Evolutionary conservation across 2,113 vertebrate genomes (phyloP), one percentile per base, ranked within the genome.

Genomic region (Lamprologus speciosus): DNA sequence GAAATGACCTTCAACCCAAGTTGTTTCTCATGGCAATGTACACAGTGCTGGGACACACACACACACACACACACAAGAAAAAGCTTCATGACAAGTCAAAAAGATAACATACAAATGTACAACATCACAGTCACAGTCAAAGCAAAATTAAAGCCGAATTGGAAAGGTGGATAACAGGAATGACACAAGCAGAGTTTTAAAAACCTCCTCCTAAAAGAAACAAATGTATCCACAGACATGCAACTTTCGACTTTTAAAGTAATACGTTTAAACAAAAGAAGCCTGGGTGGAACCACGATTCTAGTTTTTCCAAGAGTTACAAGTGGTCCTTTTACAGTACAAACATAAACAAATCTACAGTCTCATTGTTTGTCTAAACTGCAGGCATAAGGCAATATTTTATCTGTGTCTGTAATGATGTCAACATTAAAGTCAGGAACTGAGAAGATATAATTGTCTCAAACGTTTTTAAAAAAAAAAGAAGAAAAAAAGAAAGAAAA

Each of bases 21-120:
- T 8, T 28, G n/a, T 14, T 19, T 87, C 65, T 81, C 87, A 89
- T 93, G 57, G 81, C 84, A 85, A 55, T 85, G 35, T 21, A 12
- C 3, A 28, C 17, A 8, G 35, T 16, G 26, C 87, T 94, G 28
- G 47, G 70, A 40, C 37, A 42, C 40, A 42, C 40, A 42, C 40
- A 40, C 37, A 42, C 40, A 40, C 37, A 42, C 37, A 40, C 40
- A 42, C 40, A 31, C 3, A 78, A 17, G 1, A 45, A 68, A 40
- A 51, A 42, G 6, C 5, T 8, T 60, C 6, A 40, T 54, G 50
- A 35, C 4, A 35, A 78, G 23, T 50, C 42, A 73, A 45, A 73
- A 16, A 50, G 70, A 31, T 47, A 19, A 75, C 45, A 47, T 47
- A 75, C 42, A 75, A 47, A 75, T 47, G 5, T 47, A 75, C 42